Evolutionary conservation across 2,797 vertebrate species (phyloP), one percentile per base, ranked within the genome.

Genomic region (Sandelia bainsii): DNA sequence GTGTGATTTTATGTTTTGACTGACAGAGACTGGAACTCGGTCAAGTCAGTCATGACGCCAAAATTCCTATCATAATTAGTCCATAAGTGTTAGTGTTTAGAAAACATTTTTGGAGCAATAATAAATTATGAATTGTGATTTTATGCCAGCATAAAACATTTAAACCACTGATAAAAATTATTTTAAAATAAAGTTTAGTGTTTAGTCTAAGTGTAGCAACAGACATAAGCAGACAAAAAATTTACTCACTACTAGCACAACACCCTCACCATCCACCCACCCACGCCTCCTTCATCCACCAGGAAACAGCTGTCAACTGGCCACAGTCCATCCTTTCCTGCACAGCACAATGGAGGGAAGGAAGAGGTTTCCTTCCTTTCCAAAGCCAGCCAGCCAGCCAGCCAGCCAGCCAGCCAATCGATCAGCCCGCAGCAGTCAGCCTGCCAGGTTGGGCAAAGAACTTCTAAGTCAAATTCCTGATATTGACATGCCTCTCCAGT

Each of bases 331-430:
- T 95, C 95, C 93, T 94, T 96, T 96, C 96, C 95, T 94, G 92
- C 74, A 89, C 87, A 51, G 17, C 90, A 98, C 97, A 98, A 98
- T 97, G 92, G 92, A 94, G 93, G 97, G 97, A 97, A 98, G 95
- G 86, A 94, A 94, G 93, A 95, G 85, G 92, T 87, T 96, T 96
- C 95, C 95, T 95, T 93, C 92, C 92, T 84, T 81, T 87, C 62
- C 75, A 75, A 71, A 66, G 64, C 58, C 72, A 77, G 61, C 54
- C 82, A 82, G 74, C 63, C 75, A 61, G 42, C 62, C 65, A 62
- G 45, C 46, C 54, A 64, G 65, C 40, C 63, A 66, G 63, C 57
- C 72, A 77, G 62, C 54, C 82, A 82, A 34, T 9, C 8, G 8
- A 34, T 34, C 32, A 34, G 75, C 62, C 75, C 59, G 42, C 63